These are phyloP conservation scores for Trichosurus vulpecula DNA, from an alignment of 2,797 vertebrate genomes.

Conservation along the genomic window DNA sequence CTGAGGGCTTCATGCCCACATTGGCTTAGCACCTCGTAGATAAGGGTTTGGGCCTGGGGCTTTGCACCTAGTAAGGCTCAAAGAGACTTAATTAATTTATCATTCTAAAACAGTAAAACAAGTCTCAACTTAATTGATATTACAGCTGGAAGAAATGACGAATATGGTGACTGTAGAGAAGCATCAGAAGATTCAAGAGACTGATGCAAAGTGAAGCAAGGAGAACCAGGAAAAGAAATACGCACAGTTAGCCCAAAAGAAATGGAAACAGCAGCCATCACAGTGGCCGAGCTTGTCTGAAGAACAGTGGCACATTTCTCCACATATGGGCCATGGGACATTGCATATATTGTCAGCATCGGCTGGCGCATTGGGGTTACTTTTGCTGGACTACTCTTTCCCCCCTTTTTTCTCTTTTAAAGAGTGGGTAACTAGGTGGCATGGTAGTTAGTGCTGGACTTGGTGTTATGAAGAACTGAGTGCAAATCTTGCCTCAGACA, in stretches of 20 bases:
- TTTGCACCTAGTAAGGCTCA: too few relatives aligned
- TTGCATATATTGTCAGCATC: neutral
- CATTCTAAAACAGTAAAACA: too few relatives aligned
- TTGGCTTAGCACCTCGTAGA: too few relatives aligned
- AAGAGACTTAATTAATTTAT: too few relatives aligned
- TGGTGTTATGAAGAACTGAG: neutral
- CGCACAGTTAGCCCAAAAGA: neutral
- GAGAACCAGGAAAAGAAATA: neutral
- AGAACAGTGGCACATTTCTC: neutral
- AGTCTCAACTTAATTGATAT: too few relatives aligned
- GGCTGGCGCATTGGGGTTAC: neutral
- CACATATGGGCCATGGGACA: neutral
- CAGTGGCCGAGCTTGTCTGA: neutral
- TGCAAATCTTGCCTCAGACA: neutral
- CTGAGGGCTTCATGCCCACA: too few relatives aligned
- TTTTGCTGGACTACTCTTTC: neutral
- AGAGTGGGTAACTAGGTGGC: neutral
- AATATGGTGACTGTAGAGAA: neutral
- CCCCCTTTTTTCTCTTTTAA: neutral
- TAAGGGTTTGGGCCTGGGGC: too few relatives aligned
- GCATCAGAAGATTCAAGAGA: neutral
- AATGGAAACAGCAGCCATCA: neutral
- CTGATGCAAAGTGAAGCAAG: neutral
- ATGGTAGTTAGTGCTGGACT: neutral
- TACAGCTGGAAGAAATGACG: neutral